phyloP scores from a whole-genome alignment of 2,797 vertebrate species.

The Anguilla obscura region DNA sequence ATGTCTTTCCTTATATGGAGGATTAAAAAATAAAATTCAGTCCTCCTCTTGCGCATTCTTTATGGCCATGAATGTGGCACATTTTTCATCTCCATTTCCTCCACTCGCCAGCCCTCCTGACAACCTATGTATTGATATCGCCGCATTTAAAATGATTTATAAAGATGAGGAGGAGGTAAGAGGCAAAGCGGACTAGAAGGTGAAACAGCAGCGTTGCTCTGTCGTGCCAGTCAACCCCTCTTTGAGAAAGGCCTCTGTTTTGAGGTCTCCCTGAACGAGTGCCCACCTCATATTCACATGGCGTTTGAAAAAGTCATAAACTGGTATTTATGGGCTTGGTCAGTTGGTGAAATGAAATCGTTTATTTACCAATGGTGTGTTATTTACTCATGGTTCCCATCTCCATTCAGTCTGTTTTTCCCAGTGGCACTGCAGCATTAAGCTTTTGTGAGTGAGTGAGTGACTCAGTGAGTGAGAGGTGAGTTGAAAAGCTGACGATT shows the following conservation, averaged over 20 bases:
- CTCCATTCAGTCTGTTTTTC: neutral
- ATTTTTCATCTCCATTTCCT: neutral
- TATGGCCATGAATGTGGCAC: slow-evolving; percentile 9
- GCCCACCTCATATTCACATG: neutral
- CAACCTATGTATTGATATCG: neutral
- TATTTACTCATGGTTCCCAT: neutral
- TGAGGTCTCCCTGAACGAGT: neutral
- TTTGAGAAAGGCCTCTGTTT: neutral
- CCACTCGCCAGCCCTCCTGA: neutral
- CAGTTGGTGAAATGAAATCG: neutral
- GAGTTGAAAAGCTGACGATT: neutral
- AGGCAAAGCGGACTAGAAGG: neutral
- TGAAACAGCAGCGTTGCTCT: neutral
- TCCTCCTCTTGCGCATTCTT: slow-evolving; percentile 9
- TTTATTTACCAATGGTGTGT: slow-evolving; percentile 1
- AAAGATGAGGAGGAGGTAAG: neutral
- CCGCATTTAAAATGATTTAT: neutral
- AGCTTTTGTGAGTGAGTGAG: neutral
- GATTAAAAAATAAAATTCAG: slow-evolving; percentile 28
- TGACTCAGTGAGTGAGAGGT: neutral
- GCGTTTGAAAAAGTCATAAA: neutral
- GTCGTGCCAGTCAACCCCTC: neutral
- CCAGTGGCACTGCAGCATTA: neutral
- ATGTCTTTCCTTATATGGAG: slow-evolving; percentile 19
- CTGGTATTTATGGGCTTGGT: neutral